These are phyloP conservation scores for Microplitis mediator DNA, from an alignment of 1,140 invertebrate genomes.

Conservation along the genomic window DNA sequence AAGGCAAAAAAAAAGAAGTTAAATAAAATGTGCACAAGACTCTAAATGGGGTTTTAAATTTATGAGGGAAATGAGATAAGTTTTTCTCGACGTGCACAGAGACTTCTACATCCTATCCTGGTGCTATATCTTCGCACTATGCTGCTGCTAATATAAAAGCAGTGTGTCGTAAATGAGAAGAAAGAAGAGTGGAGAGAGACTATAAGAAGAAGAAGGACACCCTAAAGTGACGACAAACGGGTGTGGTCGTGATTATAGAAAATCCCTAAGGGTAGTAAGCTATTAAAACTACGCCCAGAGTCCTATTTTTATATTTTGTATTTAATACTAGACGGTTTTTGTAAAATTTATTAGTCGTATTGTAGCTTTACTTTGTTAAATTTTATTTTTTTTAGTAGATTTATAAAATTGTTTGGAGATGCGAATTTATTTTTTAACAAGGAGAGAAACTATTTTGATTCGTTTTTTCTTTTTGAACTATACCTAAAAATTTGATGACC, in stretches of 20 bases:
- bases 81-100: background rate
- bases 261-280: background rate
- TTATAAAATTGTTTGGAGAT: background rate
- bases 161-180: constrained; percentile 5
- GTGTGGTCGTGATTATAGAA: constrained; percentile 1
- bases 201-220: background rate
- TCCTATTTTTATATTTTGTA: background rate
- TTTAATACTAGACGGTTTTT: background rate
- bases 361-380: too few relatives aligned
- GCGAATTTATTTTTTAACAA: background rate
- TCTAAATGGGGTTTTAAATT: constrained; percentile 13
- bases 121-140: too few relatives aligned
- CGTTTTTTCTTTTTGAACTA: background rate
- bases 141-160: constrained; percentile 7
- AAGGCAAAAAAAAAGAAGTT: background rate
- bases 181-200: background rate
- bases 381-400: background rate
- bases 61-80: constrained; percentile 14
- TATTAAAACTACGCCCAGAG: background rate
- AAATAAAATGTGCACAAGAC: background rate
- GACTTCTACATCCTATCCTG: background rate
- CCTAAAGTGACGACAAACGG: background rate
- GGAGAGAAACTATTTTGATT: background rate
- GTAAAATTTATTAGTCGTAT: too few relatives aligned
- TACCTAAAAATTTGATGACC: too few relatives aligned